Conservation (phyloP, 2,888 invertebrate species). For the Eristalis pertinax region DNA sequence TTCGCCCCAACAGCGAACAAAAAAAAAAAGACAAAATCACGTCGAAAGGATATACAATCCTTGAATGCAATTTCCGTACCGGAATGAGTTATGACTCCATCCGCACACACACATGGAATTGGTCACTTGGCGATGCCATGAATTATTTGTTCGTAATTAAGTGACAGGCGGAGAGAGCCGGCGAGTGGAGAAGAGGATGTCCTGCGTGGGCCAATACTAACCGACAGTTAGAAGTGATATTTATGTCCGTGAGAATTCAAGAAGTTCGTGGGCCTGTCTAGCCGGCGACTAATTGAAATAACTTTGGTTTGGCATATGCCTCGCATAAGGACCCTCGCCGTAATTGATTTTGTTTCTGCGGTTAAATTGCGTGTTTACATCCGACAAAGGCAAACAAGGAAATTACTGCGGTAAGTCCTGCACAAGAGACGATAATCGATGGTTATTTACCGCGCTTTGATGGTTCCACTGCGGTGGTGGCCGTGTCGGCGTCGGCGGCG, state of each 20-base stretch:
- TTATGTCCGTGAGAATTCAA: background rate
- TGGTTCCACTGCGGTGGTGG: background rate
- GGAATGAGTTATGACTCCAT: constrained; percentile 39
- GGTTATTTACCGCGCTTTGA: constrained; percentile 38
- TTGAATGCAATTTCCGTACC: constrained; percentile 57
- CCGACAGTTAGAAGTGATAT: constrained; percentile 4
- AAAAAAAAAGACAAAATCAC: background rate
- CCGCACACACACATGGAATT: background rate
- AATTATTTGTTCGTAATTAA: background rate
- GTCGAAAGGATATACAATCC: constrained; percentile 33
- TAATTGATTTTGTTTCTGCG: constrained; percentile 62
- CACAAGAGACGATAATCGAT: constrained; percentile 14
- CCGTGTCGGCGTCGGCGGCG: no score
- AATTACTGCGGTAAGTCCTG: background rate
- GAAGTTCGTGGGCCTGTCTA: background rate
- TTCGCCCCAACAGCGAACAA: constrained; percentile 4
- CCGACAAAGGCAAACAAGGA: background rate
- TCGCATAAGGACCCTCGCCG: constrained; percentile 20
- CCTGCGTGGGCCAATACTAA: background rate
- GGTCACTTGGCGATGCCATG: background rate
- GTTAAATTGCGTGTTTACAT: constrained; percentile 52
- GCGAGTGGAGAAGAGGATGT: no score
- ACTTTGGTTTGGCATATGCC: constrained; percentile 2
- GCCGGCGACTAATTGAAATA: constrained; percentile 27
- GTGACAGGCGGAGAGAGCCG: background rate